Evolutionary conservation across 2,888 invertebrate genomes (phyloP).

Genomic region (Lithosia quadra): DNA sequence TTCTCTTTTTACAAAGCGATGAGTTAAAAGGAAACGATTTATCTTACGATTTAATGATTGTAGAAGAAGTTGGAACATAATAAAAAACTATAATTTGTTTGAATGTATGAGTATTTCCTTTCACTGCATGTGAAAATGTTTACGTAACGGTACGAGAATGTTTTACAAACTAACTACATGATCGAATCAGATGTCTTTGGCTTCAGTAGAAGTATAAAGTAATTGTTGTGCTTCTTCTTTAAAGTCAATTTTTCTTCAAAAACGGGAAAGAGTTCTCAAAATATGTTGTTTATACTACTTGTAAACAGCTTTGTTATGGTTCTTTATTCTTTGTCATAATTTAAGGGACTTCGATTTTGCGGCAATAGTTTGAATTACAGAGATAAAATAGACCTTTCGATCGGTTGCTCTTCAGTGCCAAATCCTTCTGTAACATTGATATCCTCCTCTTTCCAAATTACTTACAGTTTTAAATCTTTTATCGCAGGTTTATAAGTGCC

Average conservation of each 20-base stretch:
- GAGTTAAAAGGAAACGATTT: not conserved
- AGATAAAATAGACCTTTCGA: not conserved
- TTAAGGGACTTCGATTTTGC: too few species aligned
- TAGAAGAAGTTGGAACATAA: conserved; percentile 2
- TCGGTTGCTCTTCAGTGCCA: not conserved
- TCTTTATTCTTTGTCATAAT: not conserved
- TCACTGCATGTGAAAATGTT: conserved; percentile 21
- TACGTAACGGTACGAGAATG: conserved; percentile 18
- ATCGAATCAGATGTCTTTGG: conserved; percentile 8
- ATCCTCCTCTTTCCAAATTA: too few species aligned
- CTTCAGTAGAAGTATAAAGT: conserved; percentile 11
- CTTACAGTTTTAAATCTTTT: too few species aligned
- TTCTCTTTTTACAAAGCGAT: not conserved
- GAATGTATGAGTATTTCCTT: conserved; percentile 15
- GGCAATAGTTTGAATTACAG: not conserved
- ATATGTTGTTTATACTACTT: not conserved
- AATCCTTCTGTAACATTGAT: too few species aligned
- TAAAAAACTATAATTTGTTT: conserved; percentile 13
- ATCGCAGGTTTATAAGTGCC: too few species aligned
- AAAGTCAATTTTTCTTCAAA: not conserved
- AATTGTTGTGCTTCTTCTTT: not conserved
- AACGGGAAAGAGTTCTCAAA: not conserved
- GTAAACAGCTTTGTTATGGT: not conserved
- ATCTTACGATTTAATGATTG: not conserved
- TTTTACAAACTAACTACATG: conserved; percentile 20